Percentiles rank a stretch among this genome's conserved stretches.
These are phyloP conservation scores for Chironomus tepperi DNA, from an alignment of 1,140 invertebrate genomes.

Conservation along the genomic window DNA sequence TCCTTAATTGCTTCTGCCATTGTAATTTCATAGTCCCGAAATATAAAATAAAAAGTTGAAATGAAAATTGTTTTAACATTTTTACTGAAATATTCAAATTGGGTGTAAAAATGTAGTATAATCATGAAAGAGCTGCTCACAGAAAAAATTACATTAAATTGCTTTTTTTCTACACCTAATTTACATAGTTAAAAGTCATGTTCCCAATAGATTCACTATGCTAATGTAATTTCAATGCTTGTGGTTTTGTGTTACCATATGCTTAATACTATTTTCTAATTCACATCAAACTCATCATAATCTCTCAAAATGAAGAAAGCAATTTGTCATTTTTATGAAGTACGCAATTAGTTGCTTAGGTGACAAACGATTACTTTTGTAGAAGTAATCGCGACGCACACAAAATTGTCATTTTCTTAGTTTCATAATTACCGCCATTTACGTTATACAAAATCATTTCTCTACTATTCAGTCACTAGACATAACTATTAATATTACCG, in stretches of 20 bases:
- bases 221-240: background rate
- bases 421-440: too few relatives aligned
- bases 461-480: too few relatives aligned
- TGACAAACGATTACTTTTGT: background rate
- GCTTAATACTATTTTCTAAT: background rate
- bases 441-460: too few relatives aligned
- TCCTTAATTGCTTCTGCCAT: background rate
- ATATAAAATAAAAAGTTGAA: background rate
- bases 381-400: too few relatives aligned
- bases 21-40: background rate
- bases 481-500: too few relatives aligned
- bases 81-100: conserved; percentile 16
- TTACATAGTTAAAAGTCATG: conserved; percentile 22
- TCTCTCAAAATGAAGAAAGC: background rate
- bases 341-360: background rate
- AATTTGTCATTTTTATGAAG: background rate
- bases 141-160: background rate
- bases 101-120: conserved; percentile 21
- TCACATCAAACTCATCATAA: background rate
- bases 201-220: background rate
- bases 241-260: background rate
- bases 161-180: conserved; percentile 21
- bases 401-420: too few relatives aligned
- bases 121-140: conserved; percentile 3
- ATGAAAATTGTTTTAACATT: background rate